phyloP scores from a whole-genome alignment of 2,888 invertebrate species.

The Caenorhabditis angaria region DNA sequence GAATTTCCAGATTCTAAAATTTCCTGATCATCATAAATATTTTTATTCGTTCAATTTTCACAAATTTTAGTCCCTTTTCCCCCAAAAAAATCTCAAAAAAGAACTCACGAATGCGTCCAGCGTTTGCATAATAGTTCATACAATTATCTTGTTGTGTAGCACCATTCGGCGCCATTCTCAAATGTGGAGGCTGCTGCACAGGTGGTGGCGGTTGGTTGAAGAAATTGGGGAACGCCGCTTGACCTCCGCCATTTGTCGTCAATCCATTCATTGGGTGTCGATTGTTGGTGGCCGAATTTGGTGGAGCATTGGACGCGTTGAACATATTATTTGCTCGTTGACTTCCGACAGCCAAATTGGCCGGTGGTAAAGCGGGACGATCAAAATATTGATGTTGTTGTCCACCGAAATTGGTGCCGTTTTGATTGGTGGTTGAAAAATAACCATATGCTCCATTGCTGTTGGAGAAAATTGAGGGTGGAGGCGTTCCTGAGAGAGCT shows the following conservation, averaged over 20 bases:
- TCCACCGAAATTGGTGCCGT: conserved; percentile 18
- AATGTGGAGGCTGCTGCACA: neutral
- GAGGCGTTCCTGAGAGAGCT: conserved; percentile 27
- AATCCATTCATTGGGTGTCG: conserved; percentile 19
- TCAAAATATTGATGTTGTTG: conserved; percentile 20
- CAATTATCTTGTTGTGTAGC: neutral
- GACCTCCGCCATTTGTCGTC: conserved; percentile 7
- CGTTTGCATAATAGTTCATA: neutral
- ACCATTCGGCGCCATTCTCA: conserved; percentile 2
- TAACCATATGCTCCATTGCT: conserved; percentile 45
- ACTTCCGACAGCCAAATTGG: conserved; percentile 46
- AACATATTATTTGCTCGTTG: conserved; percentile 34
- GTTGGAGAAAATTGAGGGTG: conserved; percentile 9
- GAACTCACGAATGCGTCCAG: neutral
- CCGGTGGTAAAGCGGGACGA: conserved; percentile 27
- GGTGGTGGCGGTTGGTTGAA: conserved; percentile 29
- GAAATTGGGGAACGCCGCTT: conserved; percentile 15
- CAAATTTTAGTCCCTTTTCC: conserved; percentile 14
- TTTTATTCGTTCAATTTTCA: too few species aligned
- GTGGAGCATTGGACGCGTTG: conserved; percentile 19
- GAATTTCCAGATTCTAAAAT: too few species aligned
- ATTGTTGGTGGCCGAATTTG: neutral
- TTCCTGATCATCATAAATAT: too few species aligned
- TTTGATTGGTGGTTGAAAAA: conserved; percentile 16
- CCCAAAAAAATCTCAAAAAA: neutral